Base-by-base conservation (phyloP, 2,888 invertebrate species). In the Hedya salicella region DNA sequence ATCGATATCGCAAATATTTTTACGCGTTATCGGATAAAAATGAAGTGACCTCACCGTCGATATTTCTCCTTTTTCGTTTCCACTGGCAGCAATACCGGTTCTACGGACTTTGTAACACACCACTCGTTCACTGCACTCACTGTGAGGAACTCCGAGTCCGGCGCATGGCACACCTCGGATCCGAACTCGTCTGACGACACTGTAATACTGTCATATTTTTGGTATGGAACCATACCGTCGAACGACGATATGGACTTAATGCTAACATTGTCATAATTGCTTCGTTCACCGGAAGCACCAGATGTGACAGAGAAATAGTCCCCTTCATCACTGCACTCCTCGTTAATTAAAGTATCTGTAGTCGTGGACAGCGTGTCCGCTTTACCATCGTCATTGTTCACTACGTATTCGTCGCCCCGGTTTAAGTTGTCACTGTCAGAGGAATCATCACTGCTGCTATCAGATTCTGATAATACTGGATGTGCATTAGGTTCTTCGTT, bases 91-190 rank as follows among this genome's bases (percentile, higher is more conserved):
- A 88, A 82, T 78, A 87, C 83, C 78, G 90, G 87, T 80, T 88
- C 87, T 70, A 78, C 75, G 63, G 89, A 86, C 80, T 89, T 88
- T 73, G 89, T 83, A 73, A 91, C 84, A 81, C 91, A 91, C 90
- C 91, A 92, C 78, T 91, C 91, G 80, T 92, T 92, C 80, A 92
- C 91, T 80, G 92, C 91, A 89, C 91, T 91, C 78, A 92, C 90
- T 73, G 91, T 91, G 68, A 91, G 83, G 75, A 89, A 89, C 77
- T 92, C 91, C 39, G 87, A 85, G 75, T 91, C 87, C 54, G 91
- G 91, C 42, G 88, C 91, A 70, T 91, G 91, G 75, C 91, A 92
- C 75, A 91, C 86, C 79, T 92, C 92, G 5, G 92, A 91, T 68
- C 92, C 92, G 64, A 89, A 93, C 78, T 93, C 92, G 73, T 93